Conservation (phyloP, 2,113 vertebrate genomes). For the Heteronetta atricapilla region DNA sequence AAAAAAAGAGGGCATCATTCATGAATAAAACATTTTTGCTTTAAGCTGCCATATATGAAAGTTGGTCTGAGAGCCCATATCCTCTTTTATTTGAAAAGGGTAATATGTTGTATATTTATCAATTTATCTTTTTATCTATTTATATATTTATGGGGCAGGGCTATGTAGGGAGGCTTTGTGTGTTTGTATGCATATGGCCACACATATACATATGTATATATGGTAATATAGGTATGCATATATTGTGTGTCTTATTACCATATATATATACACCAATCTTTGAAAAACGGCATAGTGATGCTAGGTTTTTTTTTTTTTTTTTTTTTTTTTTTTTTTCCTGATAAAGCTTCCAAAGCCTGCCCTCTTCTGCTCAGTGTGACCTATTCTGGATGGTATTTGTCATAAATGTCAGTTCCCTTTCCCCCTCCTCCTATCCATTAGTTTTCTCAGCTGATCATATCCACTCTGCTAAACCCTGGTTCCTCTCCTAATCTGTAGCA, state of each 20-base stretch:
- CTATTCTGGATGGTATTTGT: background rate
- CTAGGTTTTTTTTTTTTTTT: background rate
- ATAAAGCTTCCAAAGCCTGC: background rate
- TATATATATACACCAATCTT: background rate
- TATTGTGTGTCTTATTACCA: conserved; percentile 13
- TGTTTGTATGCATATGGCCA: conserved; percentile 2
- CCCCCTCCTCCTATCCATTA: background rate
- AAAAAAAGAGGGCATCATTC: conserved; percentile 42
- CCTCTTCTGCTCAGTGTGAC: background rate
- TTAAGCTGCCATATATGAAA: conserved; percentile 68
- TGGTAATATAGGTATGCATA: background rate
- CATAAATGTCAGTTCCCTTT: background rate
- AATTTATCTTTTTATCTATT: background rate
- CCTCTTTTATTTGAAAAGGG: conserved; percentile 61
- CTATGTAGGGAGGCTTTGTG: background rate
- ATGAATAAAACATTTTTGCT: conserved; percentile 81
- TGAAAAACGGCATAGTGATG: background rate
- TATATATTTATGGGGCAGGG: background rate
- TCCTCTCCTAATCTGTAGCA: background rate
- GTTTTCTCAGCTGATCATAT: background rate
- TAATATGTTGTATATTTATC: conserved; percentile 24
- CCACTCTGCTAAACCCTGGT: background rate
- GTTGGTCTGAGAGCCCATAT: conserved; percentile 66
- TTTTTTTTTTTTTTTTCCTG: background rate
- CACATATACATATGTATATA: conserved; percentile 43